These are phyloP conservation scores for Bubalus kerabau DNA, from an alignment of 2,113 vertebrate genomes.

Conservation along the genomic window DNA sequence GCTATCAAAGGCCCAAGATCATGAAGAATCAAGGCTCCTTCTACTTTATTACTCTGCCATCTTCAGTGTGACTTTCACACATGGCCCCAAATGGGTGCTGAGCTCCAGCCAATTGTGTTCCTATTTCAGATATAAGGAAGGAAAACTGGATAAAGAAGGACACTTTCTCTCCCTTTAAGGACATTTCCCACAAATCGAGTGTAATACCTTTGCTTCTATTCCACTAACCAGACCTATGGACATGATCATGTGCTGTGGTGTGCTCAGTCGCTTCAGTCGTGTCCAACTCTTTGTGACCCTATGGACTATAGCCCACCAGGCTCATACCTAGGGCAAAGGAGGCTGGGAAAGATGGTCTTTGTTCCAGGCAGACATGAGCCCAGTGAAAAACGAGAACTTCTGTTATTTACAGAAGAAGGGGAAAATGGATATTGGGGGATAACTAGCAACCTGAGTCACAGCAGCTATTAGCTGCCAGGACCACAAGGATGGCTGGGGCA, in stretches of 20 bases:
- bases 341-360: background rate
- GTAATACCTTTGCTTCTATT: background rate
- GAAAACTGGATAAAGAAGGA: background rate
- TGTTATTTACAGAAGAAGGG: background rate
- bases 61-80: background rate
- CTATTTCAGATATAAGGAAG: background rate
- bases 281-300: accelerated
- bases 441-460: background rate
- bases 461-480: background rate
- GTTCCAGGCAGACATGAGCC: background rate
- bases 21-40: background rate
- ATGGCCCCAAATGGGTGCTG: background rate
- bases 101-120: background rate
- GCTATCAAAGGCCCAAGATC: background rate
- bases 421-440: background rate
- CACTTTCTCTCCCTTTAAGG: background rate
- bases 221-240: background rate
- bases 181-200: background rate
- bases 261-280: background rate
- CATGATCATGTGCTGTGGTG: background rate
- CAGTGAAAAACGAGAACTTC: background rate
- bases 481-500: background rate
- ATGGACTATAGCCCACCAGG: background rate
- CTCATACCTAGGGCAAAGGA: background rate
- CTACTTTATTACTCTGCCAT: background rate